Evolutionary conservation across 2,113 vertebrate genomes (phyloP).

Genomic region (Bagarius yarrelli): DNA sequence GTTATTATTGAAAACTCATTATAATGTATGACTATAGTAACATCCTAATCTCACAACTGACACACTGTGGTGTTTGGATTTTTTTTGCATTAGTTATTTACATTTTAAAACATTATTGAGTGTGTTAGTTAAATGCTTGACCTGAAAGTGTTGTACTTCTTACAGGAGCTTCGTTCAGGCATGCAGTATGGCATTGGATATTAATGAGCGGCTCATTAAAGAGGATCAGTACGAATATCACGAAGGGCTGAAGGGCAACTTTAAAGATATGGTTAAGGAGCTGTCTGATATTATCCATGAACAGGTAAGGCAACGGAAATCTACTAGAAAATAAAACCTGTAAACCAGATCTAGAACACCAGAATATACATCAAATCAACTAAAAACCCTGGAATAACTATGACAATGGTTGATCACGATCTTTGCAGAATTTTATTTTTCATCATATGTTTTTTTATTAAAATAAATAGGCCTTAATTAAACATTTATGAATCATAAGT

Average conservation of each 20-base stretch:
- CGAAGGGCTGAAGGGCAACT: constrained; percentile 91
- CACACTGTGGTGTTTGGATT: neutral
- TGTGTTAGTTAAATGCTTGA: neutral
- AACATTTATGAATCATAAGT: no score
- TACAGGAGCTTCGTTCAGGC: constrained; percentile 87
- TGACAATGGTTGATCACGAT: no score
- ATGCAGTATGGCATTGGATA: constrained; percentile 89
- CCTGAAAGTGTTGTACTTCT: constrained; percentile 20
- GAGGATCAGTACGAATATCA: constrained; percentile 97
- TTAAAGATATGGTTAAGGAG: constrained; percentile 96
- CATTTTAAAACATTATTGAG: no score
- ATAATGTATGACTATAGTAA: neutral
- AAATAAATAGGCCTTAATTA: no score
- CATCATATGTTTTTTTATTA: no score
- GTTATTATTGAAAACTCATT: neutral
- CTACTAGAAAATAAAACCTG: no score
- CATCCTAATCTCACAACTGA: neutral
- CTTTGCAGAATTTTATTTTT: no score
- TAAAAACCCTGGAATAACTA: no score
- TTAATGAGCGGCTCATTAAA: constrained; percentile 94
- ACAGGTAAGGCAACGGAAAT: constrained; percentile 68
- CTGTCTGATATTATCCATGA: constrained; percentile 95
- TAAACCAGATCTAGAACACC: no score
- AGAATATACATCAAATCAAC: no score
- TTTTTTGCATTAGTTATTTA: neutral